Base-by-base conservation (phyloP, 64 coral and sea anemone species). In the Pachyseris speciosa region DNA sequence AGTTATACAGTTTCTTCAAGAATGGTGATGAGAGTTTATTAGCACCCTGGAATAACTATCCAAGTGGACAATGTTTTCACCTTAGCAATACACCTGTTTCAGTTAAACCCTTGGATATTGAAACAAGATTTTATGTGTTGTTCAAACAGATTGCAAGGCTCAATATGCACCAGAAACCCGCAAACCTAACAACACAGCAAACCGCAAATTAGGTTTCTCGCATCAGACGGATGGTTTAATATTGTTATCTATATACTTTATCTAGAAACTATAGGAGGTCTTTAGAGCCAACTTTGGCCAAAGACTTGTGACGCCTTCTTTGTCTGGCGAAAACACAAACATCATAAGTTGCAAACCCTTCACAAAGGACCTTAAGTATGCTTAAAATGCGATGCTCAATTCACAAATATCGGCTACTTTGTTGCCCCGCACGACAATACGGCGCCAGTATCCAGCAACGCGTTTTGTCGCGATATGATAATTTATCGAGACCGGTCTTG, bases 311-410 rank as follows among this genome's bases (percentile, higher is more conserved):
- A 81, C 77, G 77, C 77, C 77, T 37, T 39, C 53, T 61, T 81
- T 81, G 77, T 81, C 77, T 81, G 36, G 53, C 31, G 20, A 61
- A 60, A 61, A 81, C 77, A 81, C 77, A 81, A 81, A 81, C 77
- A 81, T 61, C 9, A 13, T 81, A 16, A 61, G 53, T 11, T 61
- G 53, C 15, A 22, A 17, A 16, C 9, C 77, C 10, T 63, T 81
- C 3, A 81, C 77, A 81, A 81, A 81, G 32, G 50, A 13, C 20
- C 33, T 41, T 37, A 39, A 81, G 8, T 60, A 63, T 81, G 55
- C 33, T 4, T 33, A 81, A 63, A 26, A 81, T 63, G 52, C 22
- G 12, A 37, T 81, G 7, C 25, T 81, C 77, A 12, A 61, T 61
- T 77, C 34, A 58, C 50, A 63, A 57, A 79, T 55, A 59, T 63